Conservation (phyloP, 2,113 vertebrate genomes). For the Dromaius novaehollandiae region DNA sequence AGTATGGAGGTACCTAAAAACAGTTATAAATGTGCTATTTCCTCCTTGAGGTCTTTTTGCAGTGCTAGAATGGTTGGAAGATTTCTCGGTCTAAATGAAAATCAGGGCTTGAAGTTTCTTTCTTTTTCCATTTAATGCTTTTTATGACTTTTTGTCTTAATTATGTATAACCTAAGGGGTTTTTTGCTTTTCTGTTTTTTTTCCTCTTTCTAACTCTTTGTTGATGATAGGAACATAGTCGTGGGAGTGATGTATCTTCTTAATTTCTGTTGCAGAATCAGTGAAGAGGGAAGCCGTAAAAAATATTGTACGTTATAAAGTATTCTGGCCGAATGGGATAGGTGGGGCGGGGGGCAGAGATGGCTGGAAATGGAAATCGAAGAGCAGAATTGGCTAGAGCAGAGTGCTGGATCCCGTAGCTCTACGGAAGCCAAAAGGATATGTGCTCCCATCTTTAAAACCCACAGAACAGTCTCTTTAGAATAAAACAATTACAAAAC, state of each 20-base stretch:
- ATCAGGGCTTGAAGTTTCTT: background rate
- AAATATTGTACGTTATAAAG: background rate
- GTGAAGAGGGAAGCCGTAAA: background rate
- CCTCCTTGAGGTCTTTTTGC: background rate
- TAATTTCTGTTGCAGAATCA: background rate
- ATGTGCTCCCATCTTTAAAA: background rate
- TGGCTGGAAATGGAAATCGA: background rate
- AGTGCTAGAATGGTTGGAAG: background rate
- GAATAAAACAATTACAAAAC: background rate
- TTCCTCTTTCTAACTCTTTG: background rate
- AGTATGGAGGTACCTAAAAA: background rate
- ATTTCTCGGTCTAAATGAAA: background rate
- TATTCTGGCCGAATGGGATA: background rate
- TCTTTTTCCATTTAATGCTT: background rate
- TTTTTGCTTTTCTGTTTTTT: background rate
- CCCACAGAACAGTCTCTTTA: background rate
- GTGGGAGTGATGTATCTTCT: background rate
- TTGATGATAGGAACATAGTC: background rate
- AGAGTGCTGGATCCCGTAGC: background rate
- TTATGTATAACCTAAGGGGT: background rate
- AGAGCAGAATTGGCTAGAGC: background rate
- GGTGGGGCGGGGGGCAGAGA: accelerated
- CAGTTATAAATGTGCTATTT: background rate
- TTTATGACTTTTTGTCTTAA: background rate
- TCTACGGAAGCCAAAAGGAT: background rate